phyloP scores from a whole-genome alignment of 2,113 vertebrate genomes.

The Hippopotamus amphibius region DNA sequence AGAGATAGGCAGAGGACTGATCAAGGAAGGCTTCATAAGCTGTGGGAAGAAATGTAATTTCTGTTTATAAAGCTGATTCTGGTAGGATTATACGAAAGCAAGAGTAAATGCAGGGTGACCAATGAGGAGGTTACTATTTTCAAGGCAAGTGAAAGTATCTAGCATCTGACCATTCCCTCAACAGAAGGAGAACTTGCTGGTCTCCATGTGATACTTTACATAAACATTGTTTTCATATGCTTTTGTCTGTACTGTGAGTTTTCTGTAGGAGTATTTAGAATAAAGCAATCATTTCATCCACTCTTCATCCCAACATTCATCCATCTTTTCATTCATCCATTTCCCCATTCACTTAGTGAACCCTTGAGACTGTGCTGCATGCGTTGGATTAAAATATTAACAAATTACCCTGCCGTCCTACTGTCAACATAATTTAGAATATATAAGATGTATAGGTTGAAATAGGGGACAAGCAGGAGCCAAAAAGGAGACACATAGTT shows the following conservation, averaged over 20 bases:
- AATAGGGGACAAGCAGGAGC: background rate
- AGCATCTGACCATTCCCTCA: background rate
- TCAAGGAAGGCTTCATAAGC: background rate
- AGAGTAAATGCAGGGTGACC: background rate
- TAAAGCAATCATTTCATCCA: background rate
- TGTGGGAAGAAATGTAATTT: background rate
- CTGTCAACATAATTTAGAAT: background rate
- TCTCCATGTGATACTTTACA: background rate
- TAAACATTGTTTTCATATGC: background rate
- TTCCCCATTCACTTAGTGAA: background rate
- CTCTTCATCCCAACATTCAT: background rate
- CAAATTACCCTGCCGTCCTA: background rate
- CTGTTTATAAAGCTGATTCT: background rate
- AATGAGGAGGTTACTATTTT: background rate
- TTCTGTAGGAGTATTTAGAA: background rate
- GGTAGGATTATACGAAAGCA: background rate
- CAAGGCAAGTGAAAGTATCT: background rate
- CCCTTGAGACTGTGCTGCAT: background rate
- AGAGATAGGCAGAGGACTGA: background rate
- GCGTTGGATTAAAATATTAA: slow-evolving; percentile 19
- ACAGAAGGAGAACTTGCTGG: background rate
- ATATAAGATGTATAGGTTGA: background rate
- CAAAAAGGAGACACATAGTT: background rate
- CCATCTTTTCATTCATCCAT: background rate
- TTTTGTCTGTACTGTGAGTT: background rate